A percentile compares a stretch with the other conserved stretches of the same genome.
phyloP scores from a whole-genome alignment of 2,113 vertebrate genomes.

The Fregetta grallaria region DNA sequence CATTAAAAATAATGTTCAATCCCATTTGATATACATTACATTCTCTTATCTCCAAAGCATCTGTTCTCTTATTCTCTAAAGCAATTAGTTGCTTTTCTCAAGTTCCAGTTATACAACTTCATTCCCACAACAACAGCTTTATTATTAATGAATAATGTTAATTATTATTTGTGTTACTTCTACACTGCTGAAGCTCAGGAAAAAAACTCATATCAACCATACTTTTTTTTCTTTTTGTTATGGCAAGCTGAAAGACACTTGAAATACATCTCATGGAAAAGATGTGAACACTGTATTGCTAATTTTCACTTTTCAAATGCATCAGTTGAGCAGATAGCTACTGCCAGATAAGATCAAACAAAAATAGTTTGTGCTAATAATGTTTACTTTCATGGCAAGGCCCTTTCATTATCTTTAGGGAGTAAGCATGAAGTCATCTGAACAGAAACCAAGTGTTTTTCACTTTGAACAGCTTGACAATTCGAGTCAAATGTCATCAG shows the following conservation, averaged over 20 bases:
- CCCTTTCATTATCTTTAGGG: neutral
- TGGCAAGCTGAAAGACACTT: neutral
- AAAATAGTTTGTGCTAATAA: neutral
- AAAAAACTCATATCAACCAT: accelerated
- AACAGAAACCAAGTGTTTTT: neutral
- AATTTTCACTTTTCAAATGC: neutral
- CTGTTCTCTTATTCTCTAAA: too few species aligned
- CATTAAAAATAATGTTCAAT: neutral
- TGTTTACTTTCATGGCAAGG: neutral
- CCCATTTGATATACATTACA: neutral
- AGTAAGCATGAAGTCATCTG: neutral
- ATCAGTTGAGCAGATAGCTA: neutral
- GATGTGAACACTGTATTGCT: neutral
- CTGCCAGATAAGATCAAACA: neutral
- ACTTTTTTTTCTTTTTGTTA: neutral
- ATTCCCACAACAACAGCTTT: neutral
- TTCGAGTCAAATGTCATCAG: neutral
- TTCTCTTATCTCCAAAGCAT: neutral
- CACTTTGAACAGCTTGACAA: neutral
- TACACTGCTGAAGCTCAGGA: neutral
- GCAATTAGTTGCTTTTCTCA: neutral
- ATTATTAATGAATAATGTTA: neutral
- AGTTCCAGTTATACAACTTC: neutral
- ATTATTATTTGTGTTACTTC: neutral
- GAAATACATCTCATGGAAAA: neutral